phyloP scores from a whole-genome alignment of 2,113 vertebrate species.

The Tyrannus savana region DNA sequence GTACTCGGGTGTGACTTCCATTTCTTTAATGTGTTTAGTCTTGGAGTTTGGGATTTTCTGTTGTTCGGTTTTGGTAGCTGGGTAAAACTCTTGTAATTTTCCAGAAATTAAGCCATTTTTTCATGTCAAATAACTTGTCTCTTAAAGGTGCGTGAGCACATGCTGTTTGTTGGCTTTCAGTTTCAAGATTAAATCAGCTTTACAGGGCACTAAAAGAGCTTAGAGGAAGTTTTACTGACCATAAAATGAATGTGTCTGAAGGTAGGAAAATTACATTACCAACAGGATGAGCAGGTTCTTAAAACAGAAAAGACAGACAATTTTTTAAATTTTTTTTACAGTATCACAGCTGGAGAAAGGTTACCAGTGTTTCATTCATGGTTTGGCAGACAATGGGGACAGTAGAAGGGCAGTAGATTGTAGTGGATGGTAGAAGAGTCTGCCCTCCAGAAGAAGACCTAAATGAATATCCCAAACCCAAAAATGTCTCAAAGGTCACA shows the following conservation, averaged over 20 bases:
- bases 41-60: background rate
- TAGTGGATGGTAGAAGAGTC: too few relatives aligned
- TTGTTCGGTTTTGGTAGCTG: background rate
- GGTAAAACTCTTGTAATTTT: background rate
- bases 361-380: background rate
- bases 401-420: background rate
- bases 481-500: background rate
- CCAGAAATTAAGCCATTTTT: background rate
- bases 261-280: background rate
- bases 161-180: background rate
- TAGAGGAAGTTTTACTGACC: background rate
- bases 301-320: background rate
- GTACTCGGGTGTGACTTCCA: background rate
- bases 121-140: fast-evolving
- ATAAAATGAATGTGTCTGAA: background rate
- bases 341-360: background rate
- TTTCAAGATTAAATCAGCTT: slow-evolving; percentile 1
- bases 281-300: background rate
- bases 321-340: background rate
- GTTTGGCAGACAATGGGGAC: background rate
- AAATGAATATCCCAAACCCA: background rate
- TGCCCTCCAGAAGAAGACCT: background rate
- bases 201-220: background rate
- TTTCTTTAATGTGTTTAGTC: background rate
- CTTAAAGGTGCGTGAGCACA: background rate